Conservation (phyloP, 2,113 vertebrate genomes). For the Mus pahari region DNA sequence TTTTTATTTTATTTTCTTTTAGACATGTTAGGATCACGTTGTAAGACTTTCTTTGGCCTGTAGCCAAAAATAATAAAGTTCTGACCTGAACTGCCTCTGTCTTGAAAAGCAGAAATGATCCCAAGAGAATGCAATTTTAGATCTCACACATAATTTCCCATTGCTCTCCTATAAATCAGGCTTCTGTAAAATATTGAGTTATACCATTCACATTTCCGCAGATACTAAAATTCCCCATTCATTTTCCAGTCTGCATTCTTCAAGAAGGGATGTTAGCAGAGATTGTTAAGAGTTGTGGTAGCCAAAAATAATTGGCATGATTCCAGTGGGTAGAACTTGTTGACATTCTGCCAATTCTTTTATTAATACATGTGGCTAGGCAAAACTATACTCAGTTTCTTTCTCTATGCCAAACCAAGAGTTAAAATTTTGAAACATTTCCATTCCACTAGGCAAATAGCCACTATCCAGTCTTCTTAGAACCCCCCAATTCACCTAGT, state of each 20-base stretch:
- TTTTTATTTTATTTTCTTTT: slow-evolving; percentile 61
- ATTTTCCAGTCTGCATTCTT: slow-evolving; percentile 78
- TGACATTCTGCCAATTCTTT: slow-evolving; percentile 72
- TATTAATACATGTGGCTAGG: slow-evolving; percentile 64
- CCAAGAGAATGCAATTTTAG: slow-evolving; percentile 76
- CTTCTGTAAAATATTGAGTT: slow-evolving; percentile 77
- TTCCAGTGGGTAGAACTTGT: slow-evolving; percentile 58
- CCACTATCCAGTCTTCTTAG: neutral
- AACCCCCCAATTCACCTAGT: neutral
- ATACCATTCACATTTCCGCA: slow-evolving; percentile 81
- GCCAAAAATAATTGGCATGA: slow-evolving; percentile 61
- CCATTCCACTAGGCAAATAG: neutral
- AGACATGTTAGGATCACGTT: slow-evolving; percentile 65
- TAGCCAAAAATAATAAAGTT: slow-evolving; percentile 79
- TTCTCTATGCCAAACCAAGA: neutral
- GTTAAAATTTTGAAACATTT: slow-evolving; percentile 43
- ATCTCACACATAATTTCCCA: slow-evolving; percentile 80
- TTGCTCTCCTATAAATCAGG: slow-evolving; percentile 78
- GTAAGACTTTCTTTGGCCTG: slow-evolving; percentile 68
- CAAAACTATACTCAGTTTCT: neutral
- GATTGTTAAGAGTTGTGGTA: slow-evolving; percentile 64
- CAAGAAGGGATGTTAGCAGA: slow-evolving; percentile 62
- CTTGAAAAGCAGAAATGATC: slow-evolving; percentile 76
- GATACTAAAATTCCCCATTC: slow-evolving; percentile 79
- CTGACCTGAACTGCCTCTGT: slow-evolving; percentile 70